These are phyloP conservation scores for Stomorhina lunata DNA, from an alignment of 2,888 invertebrate genomes.

Conservation along the genomic window DNA sequence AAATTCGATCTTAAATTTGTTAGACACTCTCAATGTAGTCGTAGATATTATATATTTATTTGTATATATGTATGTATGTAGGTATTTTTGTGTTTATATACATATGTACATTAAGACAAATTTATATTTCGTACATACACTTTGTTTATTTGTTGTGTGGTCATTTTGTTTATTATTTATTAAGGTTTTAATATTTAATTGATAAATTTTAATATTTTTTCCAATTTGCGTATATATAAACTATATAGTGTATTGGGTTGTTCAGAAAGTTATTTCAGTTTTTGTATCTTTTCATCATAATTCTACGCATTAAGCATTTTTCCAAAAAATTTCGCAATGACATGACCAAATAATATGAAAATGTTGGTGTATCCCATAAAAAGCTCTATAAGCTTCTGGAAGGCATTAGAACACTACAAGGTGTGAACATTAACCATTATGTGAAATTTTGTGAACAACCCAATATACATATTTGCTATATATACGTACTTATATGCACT, in stretches of 20 bases:
- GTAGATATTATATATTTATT: neutral
- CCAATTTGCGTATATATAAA: neutral
- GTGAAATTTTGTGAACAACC: too few species aligned
- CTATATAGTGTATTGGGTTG: too few species aligned
- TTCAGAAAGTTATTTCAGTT: neutral
- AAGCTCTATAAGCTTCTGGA: too few species aligned
- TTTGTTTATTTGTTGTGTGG: constrained; percentile 41
- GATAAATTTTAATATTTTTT: constrained; percentile 48
- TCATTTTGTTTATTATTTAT: constrained; percentile 64
- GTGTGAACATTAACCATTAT: too few species aligned
- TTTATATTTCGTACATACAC: neutral
- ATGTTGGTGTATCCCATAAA: too few species aligned
- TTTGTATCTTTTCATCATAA: neutral
- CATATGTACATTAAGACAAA: neutral
- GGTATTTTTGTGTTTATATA: neutral
- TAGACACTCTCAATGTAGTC: neutral
- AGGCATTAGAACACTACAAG: too few species aligned
- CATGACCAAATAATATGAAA: too few species aligned
- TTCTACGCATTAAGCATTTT: neutral
- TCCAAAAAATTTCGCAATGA: constrained; percentile 23
- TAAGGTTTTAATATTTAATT: constrained; percentile 65
- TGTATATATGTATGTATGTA: neutral
- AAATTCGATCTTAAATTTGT: too few species aligned
- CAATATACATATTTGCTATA: too few species aligned
- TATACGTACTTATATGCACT: too few species aligned